phyloP scores from a whole-genome alignment of 2,888 invertebrate genomes.

The Salpingus planirostris region DNA sequence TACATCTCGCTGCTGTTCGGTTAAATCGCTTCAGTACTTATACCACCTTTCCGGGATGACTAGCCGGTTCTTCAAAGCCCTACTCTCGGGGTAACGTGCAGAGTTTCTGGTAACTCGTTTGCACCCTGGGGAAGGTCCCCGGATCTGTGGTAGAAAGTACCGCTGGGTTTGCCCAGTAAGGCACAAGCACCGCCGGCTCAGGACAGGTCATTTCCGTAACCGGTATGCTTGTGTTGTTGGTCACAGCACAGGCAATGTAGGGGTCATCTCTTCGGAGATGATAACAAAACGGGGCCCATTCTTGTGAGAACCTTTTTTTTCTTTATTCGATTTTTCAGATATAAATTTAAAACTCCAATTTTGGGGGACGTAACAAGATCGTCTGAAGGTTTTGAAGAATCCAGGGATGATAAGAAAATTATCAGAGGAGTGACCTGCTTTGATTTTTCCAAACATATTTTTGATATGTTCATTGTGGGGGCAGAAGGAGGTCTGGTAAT shows the following conservation, averaged over 20 bases:
- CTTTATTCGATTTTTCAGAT: constrained; percentile 22
- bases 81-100: constrained; percentile 41
- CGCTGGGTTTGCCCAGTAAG: constrained; percentile 37
- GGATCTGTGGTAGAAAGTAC: constrained; percentile 46
- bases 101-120: constrained; percentile 37
- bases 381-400: too few species aligned
- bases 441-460: constrained; percentile 36
- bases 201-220: constrained; percentile 29
- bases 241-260: constrained; percentile 35
- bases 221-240: constrained; percentile 32
- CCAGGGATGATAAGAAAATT: constrained; percentile 22
- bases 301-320: too few species aligned
- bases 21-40: background rate
- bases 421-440: constrained; percentile 35
- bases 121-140: constrained; percentile 47
- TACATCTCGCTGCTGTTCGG: constrained; percentile 4
- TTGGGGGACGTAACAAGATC: too few species aligned
- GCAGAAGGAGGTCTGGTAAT: constrained; percentile 39
- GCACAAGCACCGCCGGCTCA: constrained; percentile 31
- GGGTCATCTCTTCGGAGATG: constrained; percentile 21
- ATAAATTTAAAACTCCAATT: constrained; percentile 31
- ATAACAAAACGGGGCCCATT: constrained; percentile 38
- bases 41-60: background rate
- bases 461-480: constrained; percentile 39
- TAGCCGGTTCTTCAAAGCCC: constrained; percentile 34